A percentile compares a stretch with the other conserved stretches of the same genome.
These are phyloP conservation scores for Bagarius yarrelli DNA, from an alignment of 2,113 vertebrate species.

Conservation along the genomic window DNA sequence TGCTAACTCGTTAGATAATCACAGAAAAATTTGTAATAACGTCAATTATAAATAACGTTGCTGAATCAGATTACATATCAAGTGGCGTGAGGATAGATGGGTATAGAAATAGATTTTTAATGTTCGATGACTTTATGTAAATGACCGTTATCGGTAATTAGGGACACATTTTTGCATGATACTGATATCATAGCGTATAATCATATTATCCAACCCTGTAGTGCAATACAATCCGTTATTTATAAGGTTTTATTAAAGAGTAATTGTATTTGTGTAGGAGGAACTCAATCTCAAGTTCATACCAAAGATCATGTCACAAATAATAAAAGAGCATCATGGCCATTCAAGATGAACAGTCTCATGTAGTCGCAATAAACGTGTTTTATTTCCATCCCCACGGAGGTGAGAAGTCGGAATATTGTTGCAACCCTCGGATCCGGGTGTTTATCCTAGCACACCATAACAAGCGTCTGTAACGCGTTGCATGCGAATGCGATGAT, in stretches of 20 bases:
- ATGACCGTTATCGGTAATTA: background rate
- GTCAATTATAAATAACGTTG: background rate
- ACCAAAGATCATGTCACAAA: background rate
- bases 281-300: background rate
- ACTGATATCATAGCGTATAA: background rate
- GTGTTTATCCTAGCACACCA: background rate
- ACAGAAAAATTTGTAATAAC: background rate
- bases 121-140: background rate
- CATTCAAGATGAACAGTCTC: background rate
- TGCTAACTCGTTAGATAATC: background rate
- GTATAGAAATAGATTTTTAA: background rate
- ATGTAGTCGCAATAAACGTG: background rate
- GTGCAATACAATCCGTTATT: background rate
- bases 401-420: conserved; percentile 18
- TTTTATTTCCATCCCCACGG: conserved; percentile 24
- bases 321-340: background rate
- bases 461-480: conserved; percentile 20
- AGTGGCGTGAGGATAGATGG: background rate
- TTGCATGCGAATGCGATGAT: conserved; percentile 41
- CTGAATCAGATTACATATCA: background rate
- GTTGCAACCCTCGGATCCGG: conserved; percentile 50
- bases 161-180: background rate
- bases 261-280: background rate
- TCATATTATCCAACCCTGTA: background rate
- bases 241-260: background rate